Evolutionary conservation across 92 coral and sea anemone species (phyloP).

Genomic region (Porites cylindrica): DNA sequence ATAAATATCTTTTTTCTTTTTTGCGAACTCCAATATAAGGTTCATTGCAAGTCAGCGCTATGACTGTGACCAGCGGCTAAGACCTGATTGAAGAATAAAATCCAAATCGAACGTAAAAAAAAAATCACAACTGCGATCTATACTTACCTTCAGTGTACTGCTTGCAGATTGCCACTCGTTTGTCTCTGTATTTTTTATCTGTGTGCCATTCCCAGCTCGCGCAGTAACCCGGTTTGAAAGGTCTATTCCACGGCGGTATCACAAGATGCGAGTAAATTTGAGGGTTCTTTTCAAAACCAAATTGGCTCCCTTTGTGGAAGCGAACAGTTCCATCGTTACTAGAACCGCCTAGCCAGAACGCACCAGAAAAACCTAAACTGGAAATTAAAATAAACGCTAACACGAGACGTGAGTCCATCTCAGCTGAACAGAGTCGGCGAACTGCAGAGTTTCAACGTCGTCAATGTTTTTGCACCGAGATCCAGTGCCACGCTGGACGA

Average conservation of each 20-base stretch:
- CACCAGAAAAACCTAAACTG: slow-evolving; percentile 46
- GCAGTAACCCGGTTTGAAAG: slow-evolving; percentile 96
- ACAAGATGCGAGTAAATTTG: slow-evolving; percentile 91
- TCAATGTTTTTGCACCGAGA: slow-evolving; percentile 2
- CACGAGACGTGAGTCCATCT: slow-evolving; percentile 28
- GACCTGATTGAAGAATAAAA: too few relatives aligned
- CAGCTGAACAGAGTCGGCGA: slow-evolving; percentile 10
- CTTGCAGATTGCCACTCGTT: slow-evolving; percentile 86
- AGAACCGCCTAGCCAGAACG: slow-evolving; percentile 67
- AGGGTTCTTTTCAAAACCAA: slow-evolving; percentile 83
- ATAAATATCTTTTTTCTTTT: too few relatives aligned
- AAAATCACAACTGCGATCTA: too few relatives aligned
- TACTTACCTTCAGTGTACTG: slow-evolving; percentile 85
- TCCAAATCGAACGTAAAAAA: too few relatives aligned
- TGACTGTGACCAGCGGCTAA: background rate
- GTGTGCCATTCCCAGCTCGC: slow-evolving; percentile 99
- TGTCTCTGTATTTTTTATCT: slow-evolving; percentile 91
- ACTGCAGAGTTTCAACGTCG: background rate
- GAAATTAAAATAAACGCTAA: slow-evolving; percentile 36
- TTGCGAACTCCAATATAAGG: too few relatives aligned
- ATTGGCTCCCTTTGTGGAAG: slow-evolving; percentile 45
- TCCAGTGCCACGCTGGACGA: slow-evolving; percentile 75
- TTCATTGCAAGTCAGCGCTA: background rate
- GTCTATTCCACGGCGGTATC: slow-evolving; percentile 97
- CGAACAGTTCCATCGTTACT: slow-evolving; percentile 44